Evolutionary conservation across 2,797 vertebrate species (phyloP).

Genomic region (Enteromius thamalakanensis): DNA sequence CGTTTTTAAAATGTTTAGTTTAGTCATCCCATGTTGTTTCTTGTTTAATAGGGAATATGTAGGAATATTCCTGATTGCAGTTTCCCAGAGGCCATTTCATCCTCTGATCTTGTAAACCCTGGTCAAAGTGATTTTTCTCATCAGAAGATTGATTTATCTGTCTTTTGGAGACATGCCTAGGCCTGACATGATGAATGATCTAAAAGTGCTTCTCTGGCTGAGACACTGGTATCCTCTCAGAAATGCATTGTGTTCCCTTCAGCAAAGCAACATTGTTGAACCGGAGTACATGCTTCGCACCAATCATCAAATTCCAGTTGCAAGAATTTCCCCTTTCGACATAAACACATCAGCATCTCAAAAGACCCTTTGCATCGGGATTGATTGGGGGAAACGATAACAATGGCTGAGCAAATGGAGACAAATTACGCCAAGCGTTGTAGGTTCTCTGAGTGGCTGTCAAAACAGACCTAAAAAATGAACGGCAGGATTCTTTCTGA

Average conservation of each 20-base stretch:
- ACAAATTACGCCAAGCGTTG: slow-evolving; percentile 52
- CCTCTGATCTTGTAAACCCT: slow-evolving; percentile 2
- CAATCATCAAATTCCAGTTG: slow-evolving; percentile 32
- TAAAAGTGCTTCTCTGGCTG: slow-evolving; percentile 34
- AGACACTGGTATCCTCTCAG: slow-evolving; percentile 38
- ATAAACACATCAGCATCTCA: slow-evolving; percentile 27
- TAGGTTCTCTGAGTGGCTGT: slow-evolving; percentile 54
- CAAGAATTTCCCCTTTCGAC: slow-evolving; percentile 36
- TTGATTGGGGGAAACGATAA: slow-evolving; percentile 53
- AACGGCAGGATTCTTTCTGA: slow-evolving; percentile 42
- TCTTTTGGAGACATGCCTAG: slow-evolving; percentile 32
- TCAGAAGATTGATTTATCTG: slow-evolving; percentile 20
- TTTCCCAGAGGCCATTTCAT: not conserved
- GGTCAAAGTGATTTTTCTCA: slow-evolving; percentile 40
- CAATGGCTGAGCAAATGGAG: slow-evolving; percentile 55
- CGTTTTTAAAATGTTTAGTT: not conserved
- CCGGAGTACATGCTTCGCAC: slow-evolving; percentile 25
- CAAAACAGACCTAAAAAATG: slow-evolving; percentile 58
- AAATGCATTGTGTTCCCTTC: slow-evolving; percentile 43
- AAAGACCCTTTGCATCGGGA: slow-evolving; percentile 31
- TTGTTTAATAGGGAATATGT: not conserved
- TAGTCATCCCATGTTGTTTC: not conserved
- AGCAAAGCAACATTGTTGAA: slow-evolving; percentile 28
- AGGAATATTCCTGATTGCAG: slow-evolving; percentile 14
- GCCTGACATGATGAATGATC: slow-evolving; percentile 43